phyloP scores from a whole-genome alignment of 2,113 vertebrate species.

The Crotalus viridis region DNA sequence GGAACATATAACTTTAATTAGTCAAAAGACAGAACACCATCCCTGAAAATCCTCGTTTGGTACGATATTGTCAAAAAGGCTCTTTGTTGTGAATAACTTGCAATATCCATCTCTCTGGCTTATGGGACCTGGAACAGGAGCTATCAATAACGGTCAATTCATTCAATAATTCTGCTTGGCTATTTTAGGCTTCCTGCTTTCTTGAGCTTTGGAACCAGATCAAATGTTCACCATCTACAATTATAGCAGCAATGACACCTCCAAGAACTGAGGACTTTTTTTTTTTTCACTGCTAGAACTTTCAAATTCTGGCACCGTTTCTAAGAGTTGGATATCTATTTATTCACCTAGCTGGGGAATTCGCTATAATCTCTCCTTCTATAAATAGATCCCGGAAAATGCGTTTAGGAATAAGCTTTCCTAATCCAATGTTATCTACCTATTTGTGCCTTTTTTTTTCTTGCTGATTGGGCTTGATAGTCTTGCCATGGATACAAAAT shows the following conservation, averaged over 20 bases:
- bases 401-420: not conserved
- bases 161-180: not conserved
- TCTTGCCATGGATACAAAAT: not conserved
- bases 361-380: not conserved
- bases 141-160: not conserved
- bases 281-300: not conserved
- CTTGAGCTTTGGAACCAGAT: not conserved
- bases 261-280: not conserved
- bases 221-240: not conserved
- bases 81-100: not conserved
- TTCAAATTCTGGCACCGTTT: not conserved
- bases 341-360: not conserved
- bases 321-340: not conserved
- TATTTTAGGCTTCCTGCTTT: not conserved
- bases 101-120: not conserved
- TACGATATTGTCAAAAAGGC: not conserved
- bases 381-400: not conserved
- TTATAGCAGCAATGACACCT: not conserved
- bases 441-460: not conserved
- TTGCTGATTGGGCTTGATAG: not conserved
- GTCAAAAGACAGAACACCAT: not conserved
- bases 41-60: not conserved
- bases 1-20: not conserved
- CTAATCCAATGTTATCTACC: not conserved
- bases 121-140: not conserved